Percentiles rank a stretch among this genome's conserved stretches.
Evolutionary conservation across 2,888 invertebrate genomes (phyloP).

Genomic region (Smittia aterrima): DNA sequence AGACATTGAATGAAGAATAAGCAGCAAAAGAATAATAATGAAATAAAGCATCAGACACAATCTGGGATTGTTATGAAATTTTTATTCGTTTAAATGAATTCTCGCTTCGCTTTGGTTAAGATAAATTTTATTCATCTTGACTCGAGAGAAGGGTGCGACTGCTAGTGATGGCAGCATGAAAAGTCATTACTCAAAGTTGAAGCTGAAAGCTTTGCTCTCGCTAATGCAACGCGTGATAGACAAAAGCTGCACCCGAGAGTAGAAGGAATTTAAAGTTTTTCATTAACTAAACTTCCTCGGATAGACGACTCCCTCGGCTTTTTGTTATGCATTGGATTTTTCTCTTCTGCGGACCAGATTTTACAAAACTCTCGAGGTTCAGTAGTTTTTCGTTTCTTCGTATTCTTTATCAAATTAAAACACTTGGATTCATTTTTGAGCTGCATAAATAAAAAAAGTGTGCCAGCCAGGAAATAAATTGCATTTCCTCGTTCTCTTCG

Average conservation of each 20-base stretch:
- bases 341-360: conserved; percentile 1
- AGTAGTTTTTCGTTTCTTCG: neutral
- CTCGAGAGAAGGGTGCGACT: neutral
- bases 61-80: conserved; percentile 23
- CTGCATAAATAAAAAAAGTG: conserved; percentile 15
- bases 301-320: neutral
- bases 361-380: neutral
- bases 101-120: neutral
- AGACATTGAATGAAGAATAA: neutral
- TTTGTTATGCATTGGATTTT: conserved; percentile 17
- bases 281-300: neutral
- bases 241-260: neutral
- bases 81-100: conserved; percentile 13
- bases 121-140: conserved; percentile 7
- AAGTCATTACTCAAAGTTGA: neutral
- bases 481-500: conserved; percentile 21
- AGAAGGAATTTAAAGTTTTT: conserved; percentile 1
- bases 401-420: conserved; percentile 28
- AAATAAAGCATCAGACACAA: conserved; percentile 14
- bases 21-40: neutral
- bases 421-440: conserved; percentile 24
- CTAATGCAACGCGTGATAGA: conserved; percentile 1
- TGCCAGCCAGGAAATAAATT: conserved; percentile 35
- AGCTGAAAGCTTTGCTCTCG: neutral
- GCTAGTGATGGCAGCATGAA: neutral